Base-by-base conservation (phyloP, 2,888 invertebrate species). In the Lagria hirta region DNA sequence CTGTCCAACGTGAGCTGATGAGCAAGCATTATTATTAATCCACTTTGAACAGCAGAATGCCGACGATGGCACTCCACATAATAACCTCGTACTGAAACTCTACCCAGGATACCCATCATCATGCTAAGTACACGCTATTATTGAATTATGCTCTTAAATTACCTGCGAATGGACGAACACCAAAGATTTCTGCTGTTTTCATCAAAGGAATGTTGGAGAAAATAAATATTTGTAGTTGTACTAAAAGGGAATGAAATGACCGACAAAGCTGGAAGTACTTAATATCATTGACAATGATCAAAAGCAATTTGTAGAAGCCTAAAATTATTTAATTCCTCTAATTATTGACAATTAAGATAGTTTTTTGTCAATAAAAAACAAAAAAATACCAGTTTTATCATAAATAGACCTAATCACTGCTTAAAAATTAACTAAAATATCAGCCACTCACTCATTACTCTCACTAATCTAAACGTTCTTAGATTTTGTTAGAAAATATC, bases 21-120 rank as follows among this genome's bases (percentile, higher is more conserved):
- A 57, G 54, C 59, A 54, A 54, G 52, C 60, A 59, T 58, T 61
- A 60, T 60, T 62, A 61, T 58, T 60, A 60, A 61, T 61, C 57
- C 58, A 58, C 57, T 57, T 61, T 55, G 51, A 54, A 50, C 30
- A 46, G 42, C 30, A 46, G 42, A 48, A 45, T 50, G 35, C 50
- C 49, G 51, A 52, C 50, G 55, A 54, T 53, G 54, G 51, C 52
- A 55, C 56, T 57, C 51, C 52, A 54, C 49, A 57, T 60, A 58
- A 58, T 57, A 55, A 56, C 53, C 55, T 55, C 54, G 52, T 49
- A 29, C 35, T 32, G 44, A 43, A 36, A 32, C 42, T 41, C 40
- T 48, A 35, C 38, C 42, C 43, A 37, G 37, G 36, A 40, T 40
- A 44, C 42, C 36, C 42, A 23, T 44, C 43, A 45, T 49, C 40